Conservation (phyloP, 2,113 vertebrate species). For the Melanerpes formicivorus region DNA sequence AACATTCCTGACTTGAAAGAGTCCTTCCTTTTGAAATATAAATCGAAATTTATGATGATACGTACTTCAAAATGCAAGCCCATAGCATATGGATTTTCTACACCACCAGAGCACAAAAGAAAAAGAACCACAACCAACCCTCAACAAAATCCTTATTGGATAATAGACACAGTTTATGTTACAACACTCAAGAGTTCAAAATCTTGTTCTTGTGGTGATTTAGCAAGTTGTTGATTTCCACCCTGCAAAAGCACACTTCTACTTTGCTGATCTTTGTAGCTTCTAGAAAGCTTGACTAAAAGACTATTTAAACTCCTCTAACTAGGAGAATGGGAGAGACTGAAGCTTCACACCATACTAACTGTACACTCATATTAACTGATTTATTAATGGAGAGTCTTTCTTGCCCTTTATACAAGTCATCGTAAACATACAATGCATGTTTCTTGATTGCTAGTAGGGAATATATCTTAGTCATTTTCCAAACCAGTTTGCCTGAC, state of each 20-base stretch:
- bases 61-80: background rate
- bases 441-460: background rate
- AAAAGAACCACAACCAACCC: background rate
- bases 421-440: background rate
- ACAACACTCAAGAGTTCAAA: background rate
- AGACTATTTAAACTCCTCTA: background rate
- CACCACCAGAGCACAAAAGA: background rate
- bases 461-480: background rate
- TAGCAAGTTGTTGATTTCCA: background rate
- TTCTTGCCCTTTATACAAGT: background rate
- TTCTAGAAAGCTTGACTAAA: background rate
- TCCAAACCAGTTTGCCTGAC: background rate
- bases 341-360: background rate
- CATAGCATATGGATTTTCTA: accelerated
- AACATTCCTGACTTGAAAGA: background rate
- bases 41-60: background rate
- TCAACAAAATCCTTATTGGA: background rate
- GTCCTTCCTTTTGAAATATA: background rate
- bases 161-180: background rate
- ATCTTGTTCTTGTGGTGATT: background rate
- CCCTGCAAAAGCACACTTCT: background rate
- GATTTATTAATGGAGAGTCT: background rate
- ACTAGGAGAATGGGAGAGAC: background rate
- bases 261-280: background rate
- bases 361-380: background rate